A percentile compares a stretch with the other conserved stretches of the same genome.
Conservation (phyloP, 2,113 vertebrate species). For the Heterochromis multidens region DNA sequence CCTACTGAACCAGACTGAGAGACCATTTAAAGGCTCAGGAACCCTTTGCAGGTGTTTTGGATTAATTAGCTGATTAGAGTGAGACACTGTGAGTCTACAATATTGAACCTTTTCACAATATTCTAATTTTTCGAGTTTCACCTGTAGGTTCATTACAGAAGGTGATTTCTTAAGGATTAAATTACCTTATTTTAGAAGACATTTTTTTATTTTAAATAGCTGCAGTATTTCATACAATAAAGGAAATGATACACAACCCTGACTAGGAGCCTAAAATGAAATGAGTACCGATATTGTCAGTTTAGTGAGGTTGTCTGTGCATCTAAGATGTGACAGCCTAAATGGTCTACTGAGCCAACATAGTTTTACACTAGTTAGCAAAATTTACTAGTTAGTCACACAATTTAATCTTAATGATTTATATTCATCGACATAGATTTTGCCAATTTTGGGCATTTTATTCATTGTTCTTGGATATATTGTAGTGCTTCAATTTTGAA, state of each 20-base stretch:
- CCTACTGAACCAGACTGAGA: too few relatives aligned
- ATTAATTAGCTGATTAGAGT: too few relatives aligned
- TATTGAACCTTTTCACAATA: too few relatives aligned
- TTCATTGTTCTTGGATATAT: neutral
- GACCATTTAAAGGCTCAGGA: too few relatives aligned
- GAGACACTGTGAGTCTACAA: too few relatives aligned
- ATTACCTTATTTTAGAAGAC: neutral
- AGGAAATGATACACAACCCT: neutral
- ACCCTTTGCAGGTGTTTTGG: too few relatives aligned
- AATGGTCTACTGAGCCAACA: neutral
- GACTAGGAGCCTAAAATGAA: neutral
- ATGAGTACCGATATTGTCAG: accelerated
- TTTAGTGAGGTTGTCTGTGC: neutral
- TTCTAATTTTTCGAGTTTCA: too few relatives aligned
- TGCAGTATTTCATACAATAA: neutral
- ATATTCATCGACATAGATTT: neutral
- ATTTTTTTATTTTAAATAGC: neutral
- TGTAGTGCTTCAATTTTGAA: neutral
- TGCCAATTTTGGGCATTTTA: neutral
- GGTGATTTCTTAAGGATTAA: neutral
- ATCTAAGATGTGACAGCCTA: neutral
- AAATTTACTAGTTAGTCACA: neutral
- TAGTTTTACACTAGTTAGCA: neutral
- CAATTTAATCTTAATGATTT: neutral
- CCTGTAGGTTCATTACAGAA: neutral